phyloP scores from a whole-genome alignment of 1,140 invertebrate genomes.

The Drosophila orena region DNA sequence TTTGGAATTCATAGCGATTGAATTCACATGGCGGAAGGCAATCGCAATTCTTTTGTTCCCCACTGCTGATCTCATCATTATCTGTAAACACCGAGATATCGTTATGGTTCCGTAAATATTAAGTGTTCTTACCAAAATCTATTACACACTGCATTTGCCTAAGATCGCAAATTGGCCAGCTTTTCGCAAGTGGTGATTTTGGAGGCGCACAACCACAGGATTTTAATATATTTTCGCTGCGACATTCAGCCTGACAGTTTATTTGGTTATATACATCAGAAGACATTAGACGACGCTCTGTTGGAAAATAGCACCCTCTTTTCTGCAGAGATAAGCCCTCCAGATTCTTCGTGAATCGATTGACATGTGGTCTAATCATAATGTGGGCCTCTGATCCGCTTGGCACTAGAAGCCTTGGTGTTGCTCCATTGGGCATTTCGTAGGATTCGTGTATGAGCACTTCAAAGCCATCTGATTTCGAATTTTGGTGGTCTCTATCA shows the following conservation, averaged over 20 bases:
- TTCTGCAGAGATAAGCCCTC: constrained; percentile 5
- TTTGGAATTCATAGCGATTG: constrained; percentile 51
- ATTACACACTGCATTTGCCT: constrained; percentile 54
- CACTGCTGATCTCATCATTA: constrained; percentile 23
- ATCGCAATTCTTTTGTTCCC: constrained; percentile 46
- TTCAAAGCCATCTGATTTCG: constrained; percentile 39
- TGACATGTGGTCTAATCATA: constrained; percentile 44
- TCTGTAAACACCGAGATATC: constrained; percentile 23
- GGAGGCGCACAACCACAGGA: constrained; percentile 87
- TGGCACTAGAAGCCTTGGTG: constrained; percentile 65
- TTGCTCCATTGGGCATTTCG: constrained; percentile 86
- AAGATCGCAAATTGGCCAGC: constrained; percentile 49
- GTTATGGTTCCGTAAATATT: constrained; percentile 27
- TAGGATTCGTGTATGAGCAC: constrained; percentile 86
- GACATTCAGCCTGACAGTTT: constrained; percentile 87
- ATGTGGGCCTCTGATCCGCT: constrained; percentile 33
- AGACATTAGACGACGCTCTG: constrained; percentile 85
- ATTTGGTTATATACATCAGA: constrained; percentile 86
- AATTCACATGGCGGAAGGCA: constrained; percentile 69
- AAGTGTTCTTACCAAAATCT: constrained; percentile 31
- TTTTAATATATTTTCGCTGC: constrained; percentile 81
- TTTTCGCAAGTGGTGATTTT: constrained; percentile 81
- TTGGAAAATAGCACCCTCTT: constrained; percentile 86
- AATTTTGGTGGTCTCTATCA: constrained; percentile 84
- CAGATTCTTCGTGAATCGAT: constrained; percentile 28